Evolutionary conservation across 1,140 invertebrate genomes (phyloP), one percentile per base, ranked within the genome.

Genomic region (Drosophila varians): DNA sequence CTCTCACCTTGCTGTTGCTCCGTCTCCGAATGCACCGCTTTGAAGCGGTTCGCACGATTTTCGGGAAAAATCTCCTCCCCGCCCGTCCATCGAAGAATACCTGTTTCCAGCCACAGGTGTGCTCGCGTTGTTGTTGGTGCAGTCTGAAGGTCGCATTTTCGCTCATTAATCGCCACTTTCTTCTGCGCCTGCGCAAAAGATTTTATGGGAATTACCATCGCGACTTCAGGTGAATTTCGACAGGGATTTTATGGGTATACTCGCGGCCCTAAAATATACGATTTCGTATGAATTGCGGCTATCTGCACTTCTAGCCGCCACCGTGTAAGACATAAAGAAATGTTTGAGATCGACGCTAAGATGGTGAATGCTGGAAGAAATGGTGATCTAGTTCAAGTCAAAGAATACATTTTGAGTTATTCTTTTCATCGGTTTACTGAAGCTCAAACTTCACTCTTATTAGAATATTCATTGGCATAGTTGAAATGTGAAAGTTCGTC

Each of bases 161-260:
- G 72, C 68, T 86, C 82, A 87, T 86, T 86, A 87, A 87, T 86
- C 58, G 80, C 62, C 58, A 79, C 80, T 87, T 86, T 86, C 80
- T 86, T 84, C 75, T 54, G 64, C 74, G 79, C 64, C 64, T 75
- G 58, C 66, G 75, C 46, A 26, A 56, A 26, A 31, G 54, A 42
- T 58, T 75, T 75, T 62, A 56, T 73, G 46, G 47, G 60, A 74
- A 65, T 53, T 46, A 38, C 58, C 58, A 23, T 19, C 23, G 70
- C 26, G 51, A 11, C 4, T 74, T 74, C 70, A 55, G 51, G 31
- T 51, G 70, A 65, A 73, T 74, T 74, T 62, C 26, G 36, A 34
- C 38, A 3, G 46, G 61, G 28, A 23, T 40, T 58, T 38, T 26
- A 25, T 60, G 56, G n/a, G 21, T 34, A 7, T 56, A 45, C n/a